Percentiles rank a stretch among this genome's conserved stretches.
These are phyloP conservation scores for Crambe crambe DNA, from an alignment of 37 sponge, comb jelly and placozoan species.

Conservation along the genomic window DNA sequence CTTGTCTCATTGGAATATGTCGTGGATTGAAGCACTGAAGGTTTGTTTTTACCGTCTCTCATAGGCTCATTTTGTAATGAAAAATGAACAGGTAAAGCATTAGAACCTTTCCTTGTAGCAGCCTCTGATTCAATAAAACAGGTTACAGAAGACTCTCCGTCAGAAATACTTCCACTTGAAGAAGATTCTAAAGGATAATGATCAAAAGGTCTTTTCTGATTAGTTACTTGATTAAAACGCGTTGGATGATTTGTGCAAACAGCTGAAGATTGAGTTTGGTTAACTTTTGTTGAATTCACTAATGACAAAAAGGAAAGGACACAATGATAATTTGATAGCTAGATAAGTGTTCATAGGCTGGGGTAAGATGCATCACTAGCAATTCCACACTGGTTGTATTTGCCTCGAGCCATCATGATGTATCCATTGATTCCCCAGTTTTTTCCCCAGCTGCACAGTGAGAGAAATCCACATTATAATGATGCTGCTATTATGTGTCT, in stretches of 20 bases:
- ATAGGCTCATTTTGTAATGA: background rate
- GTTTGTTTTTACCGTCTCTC: no score
- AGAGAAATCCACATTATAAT: background rate
- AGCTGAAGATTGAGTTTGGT: no score
- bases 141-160: no score
- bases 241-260: no score
- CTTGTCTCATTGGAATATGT: no score
- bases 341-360: constrained; percentile 8
- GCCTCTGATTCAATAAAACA: background rate
- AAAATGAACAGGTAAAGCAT: constrained; percentile 1
- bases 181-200: no score
- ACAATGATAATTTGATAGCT: background rate
- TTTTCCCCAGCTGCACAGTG: constrained; percentile 48
- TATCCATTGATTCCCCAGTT: constrained; percentile 68
- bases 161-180: no score
- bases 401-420: constrained; percentile 62
- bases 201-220: no score
- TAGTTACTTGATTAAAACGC: no score
- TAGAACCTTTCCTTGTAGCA: background rate
- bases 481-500: no score
- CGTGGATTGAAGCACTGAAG: no score
- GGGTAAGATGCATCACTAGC: constrained; percentile 75
- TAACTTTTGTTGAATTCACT: no score
- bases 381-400: constrained; percentile 78
- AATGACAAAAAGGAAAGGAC: background rate